Evolutionary conservation across 2,797 vertebrate species (phyloP).

Genomic region (Rhodeus uyekii): DNA sequence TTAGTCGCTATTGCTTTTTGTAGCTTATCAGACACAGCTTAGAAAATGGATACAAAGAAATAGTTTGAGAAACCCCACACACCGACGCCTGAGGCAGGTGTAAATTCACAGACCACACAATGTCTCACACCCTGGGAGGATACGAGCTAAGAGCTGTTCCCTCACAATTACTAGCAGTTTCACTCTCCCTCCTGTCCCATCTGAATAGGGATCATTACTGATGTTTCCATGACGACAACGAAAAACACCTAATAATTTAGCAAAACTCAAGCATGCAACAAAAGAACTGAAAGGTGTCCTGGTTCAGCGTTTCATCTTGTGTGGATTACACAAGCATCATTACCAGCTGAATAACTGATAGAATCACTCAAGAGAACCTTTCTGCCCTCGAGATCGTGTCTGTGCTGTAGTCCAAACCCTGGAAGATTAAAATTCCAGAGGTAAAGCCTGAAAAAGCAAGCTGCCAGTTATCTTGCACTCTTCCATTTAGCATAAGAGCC

Average conservation of each 20-base stretch:
- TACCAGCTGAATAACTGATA: slow-evolving; percentile 29
- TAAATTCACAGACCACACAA: slow-evolving; percentile 50
- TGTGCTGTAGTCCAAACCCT: slow-evolving; percentile 66
- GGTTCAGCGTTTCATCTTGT: background rate
- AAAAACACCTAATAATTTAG: slow-evolving; percentile 13
- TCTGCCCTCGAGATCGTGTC: slow-evolving; percentile 51
- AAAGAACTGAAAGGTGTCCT: background rate
- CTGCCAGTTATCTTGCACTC: slow-evolving; percentile 61
- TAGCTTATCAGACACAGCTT: slow-evolving; percentile 3
- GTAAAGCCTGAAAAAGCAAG: slow-evolving; percentile 66
- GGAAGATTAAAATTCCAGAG: slow-evolving; percentile 77
- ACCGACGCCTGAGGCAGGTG: slow-evolving; percentile 46
- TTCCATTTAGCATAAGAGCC: slow-evolving; percentile 29
- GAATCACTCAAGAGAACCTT: slow-evolving; percentile 34
- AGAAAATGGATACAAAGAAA: slow-evolving; percentile 43
- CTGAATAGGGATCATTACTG: slow-evolving; percentile 7
- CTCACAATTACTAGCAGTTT: slow-evolving; percentile 22
- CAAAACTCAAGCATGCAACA: slow-evolving; percentile 5
- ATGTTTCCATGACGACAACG: slow-evolving; percentile 12
- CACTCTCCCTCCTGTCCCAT: slow-evolving; percentile 21
- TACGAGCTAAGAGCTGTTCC: slow-evolving; percentile 2
- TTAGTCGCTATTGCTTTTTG: slow-evolving; percentile 27
- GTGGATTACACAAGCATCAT: slow-evolving; percentile 19
- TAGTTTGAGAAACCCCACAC: slow-evolving; percentile 27
- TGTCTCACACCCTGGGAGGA: slow-evolving; percentile 32